Percentiles rank a stretch among this genome's conserved stretches.
Evolutionary conservation across 2,888 invertebrate species (phyloP).

Genomic region (Coenonympha glycerion): DNA sequence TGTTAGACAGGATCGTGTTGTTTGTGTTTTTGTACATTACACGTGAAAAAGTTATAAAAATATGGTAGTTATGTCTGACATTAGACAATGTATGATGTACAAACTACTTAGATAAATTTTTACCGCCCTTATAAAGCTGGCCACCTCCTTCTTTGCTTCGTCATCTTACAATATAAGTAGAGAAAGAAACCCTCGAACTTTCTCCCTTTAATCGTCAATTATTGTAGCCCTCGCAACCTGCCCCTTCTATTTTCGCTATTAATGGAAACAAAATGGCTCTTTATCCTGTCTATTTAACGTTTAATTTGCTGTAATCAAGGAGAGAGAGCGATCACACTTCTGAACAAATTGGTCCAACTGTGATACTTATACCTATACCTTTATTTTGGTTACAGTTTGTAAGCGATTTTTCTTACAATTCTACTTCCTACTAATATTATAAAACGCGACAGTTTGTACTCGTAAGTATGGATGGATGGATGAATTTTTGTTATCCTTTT

Average conservation of each 20-base stretch:
- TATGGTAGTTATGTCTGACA: not conserved
- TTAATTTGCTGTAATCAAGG: slow-evolving; percentile 47
- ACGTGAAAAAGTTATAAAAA: not conserved
- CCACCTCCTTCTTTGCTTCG: not conserved
- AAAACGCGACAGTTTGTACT: too few species aligned
- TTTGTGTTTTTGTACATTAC: slow-evolving; percentile 9
- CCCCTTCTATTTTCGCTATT: slow-evolving; percentile 24
- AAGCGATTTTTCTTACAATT: slow-evolving; percentile 26
- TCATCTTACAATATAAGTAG: not conserved
- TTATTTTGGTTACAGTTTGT: slow-evolving; percentile 31
- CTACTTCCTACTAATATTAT: too few species aligned
- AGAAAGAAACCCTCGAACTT: not conserved
- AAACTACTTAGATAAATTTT: too few species aligned
- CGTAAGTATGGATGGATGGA: too few species aligned
- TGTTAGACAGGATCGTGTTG: slow-evolving; percentile 11
- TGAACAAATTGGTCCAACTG: slow-evolving; percentile 34
- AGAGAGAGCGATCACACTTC: slow-evolving; percentile 31
- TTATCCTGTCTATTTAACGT: slow-evolving; percentile 50
- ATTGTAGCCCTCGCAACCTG: slow-evolving; percentile 1
- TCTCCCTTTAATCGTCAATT: slow-evolving; percentile 10
- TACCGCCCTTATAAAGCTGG: too few species aligned
- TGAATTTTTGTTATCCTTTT: too few species aligned
- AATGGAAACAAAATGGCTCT: slow-evolving; percentile 53
- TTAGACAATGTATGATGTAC: not conserved
- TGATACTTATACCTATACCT: slow-evolving; percentile 44